phyloP scores from a whole-genome alignment of 2,888 invertebrate genomes.

The Chymomyza amoena region DNA sequence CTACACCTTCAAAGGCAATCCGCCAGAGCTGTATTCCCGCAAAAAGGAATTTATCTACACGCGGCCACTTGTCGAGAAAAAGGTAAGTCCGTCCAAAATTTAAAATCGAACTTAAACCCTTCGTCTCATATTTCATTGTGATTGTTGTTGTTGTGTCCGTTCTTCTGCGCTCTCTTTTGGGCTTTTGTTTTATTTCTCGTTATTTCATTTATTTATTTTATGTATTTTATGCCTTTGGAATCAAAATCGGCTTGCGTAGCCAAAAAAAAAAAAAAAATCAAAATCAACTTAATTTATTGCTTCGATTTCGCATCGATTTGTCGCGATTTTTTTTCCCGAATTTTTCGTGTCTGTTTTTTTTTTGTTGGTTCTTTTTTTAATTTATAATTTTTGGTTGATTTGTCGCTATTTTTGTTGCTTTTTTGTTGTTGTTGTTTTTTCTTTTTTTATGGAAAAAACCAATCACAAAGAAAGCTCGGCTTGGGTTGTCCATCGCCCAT shows the following conservation, averaged over 20 bases:
- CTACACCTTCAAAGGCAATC: slow-evolving; percentile 71
- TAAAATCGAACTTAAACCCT: background rate
- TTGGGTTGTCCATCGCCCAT: slow-evolving; percentile 39
- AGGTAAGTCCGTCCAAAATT: slow-evolving; percentile 55
- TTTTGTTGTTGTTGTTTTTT: slow-evolving; percentile 39
- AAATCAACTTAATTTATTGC: slow-evolving; percentile 64
- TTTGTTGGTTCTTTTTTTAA: slow-evolving; percentile 63
- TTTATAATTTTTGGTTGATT: slow-evolving; percentile 59
- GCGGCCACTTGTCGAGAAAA: slow-evolving; percentile 65
- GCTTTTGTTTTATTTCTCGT: slow-evolving; percentile 33
- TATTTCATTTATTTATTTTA: slow-evolving; percentile 43
- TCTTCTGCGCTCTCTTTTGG: background rate
- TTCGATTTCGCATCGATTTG: slow-evolving; percentile 70
- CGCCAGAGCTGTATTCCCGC: slow-evolving; percentile 73
- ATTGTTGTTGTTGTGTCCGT: too few species aligned
- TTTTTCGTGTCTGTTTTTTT: slow-evolving; percentile 18
- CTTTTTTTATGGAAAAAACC: background rate
- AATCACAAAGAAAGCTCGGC: slow-evolving; percentile 40
- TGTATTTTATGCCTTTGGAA: slow-evolving; percentile 17
- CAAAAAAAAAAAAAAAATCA: slow-evolving; percentile 37
- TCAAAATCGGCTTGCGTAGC: slow-evolving; percentile 44
- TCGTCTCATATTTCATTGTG: slow-evolving; percentile 32
- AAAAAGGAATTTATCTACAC: slow-evolving; percentile 72
- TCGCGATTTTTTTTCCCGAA: slow-evolving; percentile 37
- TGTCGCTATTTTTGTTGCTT: slow-evolving; percentile 44